Base-by-base conservation (phyloP, 2,113 vertebrate species). In the Girardinichthys multiradiatus region DNA sequence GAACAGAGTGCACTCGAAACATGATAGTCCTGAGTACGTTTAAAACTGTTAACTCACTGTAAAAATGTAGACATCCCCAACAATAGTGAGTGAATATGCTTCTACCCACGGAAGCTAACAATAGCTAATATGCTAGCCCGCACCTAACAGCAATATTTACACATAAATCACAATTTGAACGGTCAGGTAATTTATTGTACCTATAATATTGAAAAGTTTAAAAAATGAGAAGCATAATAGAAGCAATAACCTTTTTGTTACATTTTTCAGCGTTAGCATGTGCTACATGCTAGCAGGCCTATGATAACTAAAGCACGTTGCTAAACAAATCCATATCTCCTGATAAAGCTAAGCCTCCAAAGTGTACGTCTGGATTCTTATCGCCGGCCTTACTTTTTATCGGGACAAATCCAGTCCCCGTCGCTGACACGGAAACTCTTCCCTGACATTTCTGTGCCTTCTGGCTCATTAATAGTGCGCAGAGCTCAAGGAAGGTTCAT, bases 341-440 rank as follows among this genome's bases (percentile, higher is more conserved):
- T 3, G n/a, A 13, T 31, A 39, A 7, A n/a, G 39, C 1, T 14
- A 19, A 26, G 1, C 1, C 1, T 0, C 0, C 7, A n/a, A 9
- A 11, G 17, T 12, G 17, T 26, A 60, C 11, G 11, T 4, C 21
- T 39, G 6, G 6, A 13, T 3, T 8, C 12, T 51, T 13, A 35
- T 9, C 8, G 3, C 29, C 2, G 4, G 11, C 42, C 96, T 96
- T 94, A 98, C 97, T 99, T 99, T 90, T 99, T 98, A 92, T 99
- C 97, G 0, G 97, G 96, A 80, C 97, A 99, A 82, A 99, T 97
- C 97, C 97, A 99, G 90, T 99, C 97, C 1, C 97, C 97, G 81
- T 98, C 97, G 91, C 97, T 99, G 17, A 99, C 97, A 80, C 97
- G 95, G 91, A 99, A 99, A 95, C 97, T 98, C 94, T 99, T 98